Conservation (phyloP, 2,113 vertebrate genomes). For the Peromyscus maniculatus region DNA sequence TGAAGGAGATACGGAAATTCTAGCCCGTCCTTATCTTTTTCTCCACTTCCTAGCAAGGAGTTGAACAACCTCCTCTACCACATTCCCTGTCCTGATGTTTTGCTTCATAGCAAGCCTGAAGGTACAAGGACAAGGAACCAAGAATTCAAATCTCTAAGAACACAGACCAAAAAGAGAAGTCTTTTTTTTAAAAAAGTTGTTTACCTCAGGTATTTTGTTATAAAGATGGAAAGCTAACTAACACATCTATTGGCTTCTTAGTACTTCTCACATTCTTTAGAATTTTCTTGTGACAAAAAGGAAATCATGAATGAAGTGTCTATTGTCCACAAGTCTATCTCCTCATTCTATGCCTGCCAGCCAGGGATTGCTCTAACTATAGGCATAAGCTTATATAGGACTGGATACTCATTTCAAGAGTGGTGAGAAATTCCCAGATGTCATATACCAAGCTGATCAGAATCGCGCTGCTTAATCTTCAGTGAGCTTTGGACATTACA, state of each 20-base stretch:
- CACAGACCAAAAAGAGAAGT: background rate
- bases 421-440: background rate
- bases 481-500: background rate
- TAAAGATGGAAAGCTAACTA: background rate
- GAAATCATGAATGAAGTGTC: background rate
- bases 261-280: background rate
- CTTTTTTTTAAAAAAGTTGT: background rate
- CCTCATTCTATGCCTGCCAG: background rate
- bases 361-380: background rate
- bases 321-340: background rate
- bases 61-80: background rate
- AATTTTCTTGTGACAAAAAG: background rate
- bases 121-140: background rate
- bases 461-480: background rate
- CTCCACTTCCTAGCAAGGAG: background rate
- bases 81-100: background rate
- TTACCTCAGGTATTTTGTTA: background rate
- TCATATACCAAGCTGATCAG: background rate
- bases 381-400: background rate
- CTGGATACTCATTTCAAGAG: background rate
- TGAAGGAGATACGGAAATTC: background rate
- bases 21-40: background rate
- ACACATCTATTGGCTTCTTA: background rate
- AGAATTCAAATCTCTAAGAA: background rate
- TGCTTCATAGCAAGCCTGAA: background rate